Evolutionary conservation across 1,140 invertebrate species (phyloP), one percentile per base, ranked within the genome.

Genomic region (Drosophila insularis): DNA sequence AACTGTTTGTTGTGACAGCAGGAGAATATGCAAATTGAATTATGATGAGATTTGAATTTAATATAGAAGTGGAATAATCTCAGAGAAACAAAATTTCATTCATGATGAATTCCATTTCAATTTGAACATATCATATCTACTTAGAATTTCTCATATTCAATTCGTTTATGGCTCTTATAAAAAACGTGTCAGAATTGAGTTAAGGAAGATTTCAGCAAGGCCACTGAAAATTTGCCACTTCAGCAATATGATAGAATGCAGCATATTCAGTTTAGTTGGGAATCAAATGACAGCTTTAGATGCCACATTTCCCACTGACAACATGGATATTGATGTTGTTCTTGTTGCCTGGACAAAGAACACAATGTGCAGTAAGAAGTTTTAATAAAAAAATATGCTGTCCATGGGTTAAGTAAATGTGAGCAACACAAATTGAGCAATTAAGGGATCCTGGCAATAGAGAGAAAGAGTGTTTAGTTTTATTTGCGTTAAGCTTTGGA

Each of bases 1-100:
- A 76, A 76, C 82, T 54, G 82, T 87, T 87, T 87, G 82, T 77
- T 87, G 64, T 87, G 82, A 87, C 82, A 87, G 62, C 35, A 64
- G 40, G 54, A 46, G 31, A 68, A 67, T 67, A 69, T 64, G 50
- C 54, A 65, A 87, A 87, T 87, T 87, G 59, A 89, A 87, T 79
- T 82, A 79, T 79, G 77, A 63, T 56, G 50, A 56, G 40, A 60
- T 76, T 32, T 62, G 27, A 63, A 56, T 74, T 73, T 77, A 70
- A 89, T 87, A 60, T 63, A 64, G 62, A 21, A 21, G 43, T 4
- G 8, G 8, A 46, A 13, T 46, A 27, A 35, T 35, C 2, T 46
- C 14, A 17, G 17, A 50, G 10, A 19, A 50, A 50, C 35, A 37
- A 3, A 13, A 37, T 13, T 37, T 37, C 35, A 13, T 37, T 37